A percentile compares a stretch with the other conserved stretches of the same genome.
phyloP scores from a whole-genome alignment of 2,888 invertebrate species.

The Trachelus iudaicus region DNA sequence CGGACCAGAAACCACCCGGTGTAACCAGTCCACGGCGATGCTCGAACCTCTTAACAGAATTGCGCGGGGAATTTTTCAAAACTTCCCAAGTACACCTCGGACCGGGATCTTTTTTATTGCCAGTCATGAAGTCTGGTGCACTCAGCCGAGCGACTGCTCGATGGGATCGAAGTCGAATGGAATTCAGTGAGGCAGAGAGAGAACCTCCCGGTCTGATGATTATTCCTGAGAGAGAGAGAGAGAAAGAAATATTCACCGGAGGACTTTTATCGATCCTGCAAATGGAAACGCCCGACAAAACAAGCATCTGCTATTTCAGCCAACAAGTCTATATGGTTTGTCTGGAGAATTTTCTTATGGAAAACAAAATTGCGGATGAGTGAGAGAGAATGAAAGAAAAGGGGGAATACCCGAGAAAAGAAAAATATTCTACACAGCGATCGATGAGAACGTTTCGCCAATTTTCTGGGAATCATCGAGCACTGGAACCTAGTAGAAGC shows the following conservation, averaged over 20 bases:
- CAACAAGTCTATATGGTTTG: not conserved
- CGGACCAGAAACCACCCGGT: not conserved
- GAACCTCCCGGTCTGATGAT: not conserved
- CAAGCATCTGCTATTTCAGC: not conserved
- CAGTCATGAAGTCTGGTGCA: not conserved
- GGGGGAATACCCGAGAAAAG: not conserved
- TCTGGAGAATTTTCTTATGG: not conserved
- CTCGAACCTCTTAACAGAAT: not conserved
- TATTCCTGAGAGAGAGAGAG: not conserved
- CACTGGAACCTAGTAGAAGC: not conserved
- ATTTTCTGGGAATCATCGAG: not conserved
- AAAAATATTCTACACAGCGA: not conserved
- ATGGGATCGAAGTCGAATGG: not conserved
- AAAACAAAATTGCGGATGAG: not conserved
- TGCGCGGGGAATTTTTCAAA: conserved; percentile 35
- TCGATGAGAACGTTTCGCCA: not conserved
- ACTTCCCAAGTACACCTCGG: not conserved
- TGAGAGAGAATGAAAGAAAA: not conserved
- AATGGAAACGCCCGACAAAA: not conserved
- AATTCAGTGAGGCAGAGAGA: not conserved
- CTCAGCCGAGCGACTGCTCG: not conserved
- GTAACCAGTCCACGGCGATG: not conserved
- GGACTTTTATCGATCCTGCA: not conserved
- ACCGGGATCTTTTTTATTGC: not conserved
- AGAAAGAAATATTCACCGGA: not conserved